Percentiles rank a stretch among this genome's conserved stretches.
phyloP scores from a whole-genome alignment of 2,797 vertebrate species.

The Centroberyx gerrardi region DNA sequence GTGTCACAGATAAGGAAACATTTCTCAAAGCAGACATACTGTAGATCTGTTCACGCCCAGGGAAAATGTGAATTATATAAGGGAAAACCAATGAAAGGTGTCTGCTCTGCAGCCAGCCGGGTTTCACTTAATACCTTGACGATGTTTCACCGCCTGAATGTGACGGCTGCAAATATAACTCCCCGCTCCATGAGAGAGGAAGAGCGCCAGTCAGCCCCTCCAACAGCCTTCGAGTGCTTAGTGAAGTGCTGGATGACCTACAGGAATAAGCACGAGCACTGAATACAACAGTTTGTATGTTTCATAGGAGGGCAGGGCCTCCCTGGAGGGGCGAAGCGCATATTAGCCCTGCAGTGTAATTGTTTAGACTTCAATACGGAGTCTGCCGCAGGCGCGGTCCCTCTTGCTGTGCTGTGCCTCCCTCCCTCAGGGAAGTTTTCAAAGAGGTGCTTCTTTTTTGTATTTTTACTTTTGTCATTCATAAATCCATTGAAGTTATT shows the following conservation, averaged over 20 bases:
- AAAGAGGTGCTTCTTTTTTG: constrained; percentile 38
- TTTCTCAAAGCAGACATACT: constrained; percentile 7
- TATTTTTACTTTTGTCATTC: not conserved
- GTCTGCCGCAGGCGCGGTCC: constrained; percentile 60
- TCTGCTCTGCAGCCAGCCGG: constrained; percentile 10
- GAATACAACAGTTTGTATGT: constrained; percentile 47
- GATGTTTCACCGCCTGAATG: not conserved
- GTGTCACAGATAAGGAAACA: constrained; percentile 2
- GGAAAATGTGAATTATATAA: constrained; percentile 42
- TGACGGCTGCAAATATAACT: constrained; percentile 20
- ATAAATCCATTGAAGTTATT: not conserved
- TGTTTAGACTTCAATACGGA: constrained; percentile 54
- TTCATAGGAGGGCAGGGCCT: constrained; percentile 72
- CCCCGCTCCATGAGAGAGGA: constrained; percentile 29
- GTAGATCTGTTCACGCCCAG: constrained; percentile 27
- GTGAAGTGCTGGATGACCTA: constrained; percentile 30
- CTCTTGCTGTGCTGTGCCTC: constrained; percentile 56
- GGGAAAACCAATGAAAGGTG: constrained; percentile 24
- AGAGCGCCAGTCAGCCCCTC: constrained; percentile 35
- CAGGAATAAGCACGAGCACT: constrained; percentile 36
- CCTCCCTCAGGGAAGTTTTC: constrained; percentile 60
- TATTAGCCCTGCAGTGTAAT: constrained; percentile 71
- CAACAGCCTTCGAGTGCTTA: constrained; percentile 20
- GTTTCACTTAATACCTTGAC: constrained; percentile 41
- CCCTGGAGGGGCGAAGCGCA: constrained; percentile 57